Base-by-base conservation (phyloP, 2,797 vertebrate genomes). In the Hydrocynus forskahlii region DNA sequence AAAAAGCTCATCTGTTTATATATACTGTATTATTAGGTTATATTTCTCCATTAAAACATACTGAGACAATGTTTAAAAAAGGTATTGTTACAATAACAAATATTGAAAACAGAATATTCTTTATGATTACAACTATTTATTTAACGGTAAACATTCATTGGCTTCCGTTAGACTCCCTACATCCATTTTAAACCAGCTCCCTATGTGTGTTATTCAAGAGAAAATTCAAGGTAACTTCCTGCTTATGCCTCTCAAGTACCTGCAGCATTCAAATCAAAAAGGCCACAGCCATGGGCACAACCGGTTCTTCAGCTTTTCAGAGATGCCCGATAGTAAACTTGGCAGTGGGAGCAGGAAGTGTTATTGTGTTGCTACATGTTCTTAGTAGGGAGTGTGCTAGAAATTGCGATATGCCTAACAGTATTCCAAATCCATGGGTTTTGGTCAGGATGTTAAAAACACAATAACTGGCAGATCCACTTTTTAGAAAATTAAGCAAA, bases 161-260 rank as follows among this genome's bases (percentile, higher is more conserved):
- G 35, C 4, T 35, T 35, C 35, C 0, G 2, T 35, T 35, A 35
- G 4, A 35, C 35, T 35, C 35, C 35, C 35, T 35, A 0, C 2
- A 35, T 10, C 17, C 17, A 43, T n/a, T 71, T 71, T 25, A 13
- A 38, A 63, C 12, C 5, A 23, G 14, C 29, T 10, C 1, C 50
- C 5, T 45, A 9, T 43, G 2, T 16, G n/a, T 7, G 16, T 40
- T 45, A 17, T 45, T 79, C 59, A 50, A 45, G 4, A 0, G 10
- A 21, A 74, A 29, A 57, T 67, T 75, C 21, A 21, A 64, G 35
- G 67, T 43, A 68, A 82, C 23, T 67, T 82, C 68, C 68, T 40
- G 23, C 35, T 23, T 50, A 52, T 48, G 52, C 54, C 54, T 54
- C 17, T 2, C 2, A 38, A 54, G 7, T 45, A 21, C 67, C 80